A percentile compares a stretch with the other conserved stretches of the same genome.
Evolutionary conservation across 2,797 vertebrate genomes (phyloP).

Genomic region (Enteromius unitaeniatus): DNA sequence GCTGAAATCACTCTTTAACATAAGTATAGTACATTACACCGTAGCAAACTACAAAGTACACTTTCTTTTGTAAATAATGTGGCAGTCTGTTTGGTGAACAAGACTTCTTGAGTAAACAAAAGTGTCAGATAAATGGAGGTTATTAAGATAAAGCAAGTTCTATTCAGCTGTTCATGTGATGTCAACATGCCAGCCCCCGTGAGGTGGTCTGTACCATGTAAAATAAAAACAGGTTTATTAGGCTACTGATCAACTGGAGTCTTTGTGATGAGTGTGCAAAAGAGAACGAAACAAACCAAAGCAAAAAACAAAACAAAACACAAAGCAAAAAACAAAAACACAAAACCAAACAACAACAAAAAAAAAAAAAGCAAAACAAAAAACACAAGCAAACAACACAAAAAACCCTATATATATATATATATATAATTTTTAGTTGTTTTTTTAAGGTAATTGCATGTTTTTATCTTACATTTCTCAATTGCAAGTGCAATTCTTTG

Average conservation of each 20-base stretch:
- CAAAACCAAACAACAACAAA: background rate
- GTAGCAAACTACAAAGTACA: background rate
- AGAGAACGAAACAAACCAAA: too few species aligned
- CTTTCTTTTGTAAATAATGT: background rate
- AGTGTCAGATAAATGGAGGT: background rate
- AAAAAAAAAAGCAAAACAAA: background rate
- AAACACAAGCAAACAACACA: too few species aligned
- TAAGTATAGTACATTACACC: background rate
- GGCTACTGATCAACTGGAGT: background rate
- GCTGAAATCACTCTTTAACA: background rate
- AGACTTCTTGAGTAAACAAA: background rate
- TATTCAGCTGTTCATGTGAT: background rate
- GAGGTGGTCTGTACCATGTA: background rate
- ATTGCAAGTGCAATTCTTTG: background rate
- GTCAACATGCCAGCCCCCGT: background rate
- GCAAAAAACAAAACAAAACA: background rate
- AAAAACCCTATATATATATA: too few species aligned
- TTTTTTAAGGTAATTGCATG: too few species aligned
- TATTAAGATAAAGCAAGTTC: background rate
- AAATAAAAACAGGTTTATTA: background rate
- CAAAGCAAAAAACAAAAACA: background rate
- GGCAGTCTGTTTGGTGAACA: background rate
- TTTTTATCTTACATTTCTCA: too few species aligned
- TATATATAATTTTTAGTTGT: too few species aligned
- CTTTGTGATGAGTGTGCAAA: background rate